These are phyloP conservation scores for Chalcosyrphus nemorum DNA, from an alignment of 2,888 invertebrate species.

Conservation along the genomic window DNA sequence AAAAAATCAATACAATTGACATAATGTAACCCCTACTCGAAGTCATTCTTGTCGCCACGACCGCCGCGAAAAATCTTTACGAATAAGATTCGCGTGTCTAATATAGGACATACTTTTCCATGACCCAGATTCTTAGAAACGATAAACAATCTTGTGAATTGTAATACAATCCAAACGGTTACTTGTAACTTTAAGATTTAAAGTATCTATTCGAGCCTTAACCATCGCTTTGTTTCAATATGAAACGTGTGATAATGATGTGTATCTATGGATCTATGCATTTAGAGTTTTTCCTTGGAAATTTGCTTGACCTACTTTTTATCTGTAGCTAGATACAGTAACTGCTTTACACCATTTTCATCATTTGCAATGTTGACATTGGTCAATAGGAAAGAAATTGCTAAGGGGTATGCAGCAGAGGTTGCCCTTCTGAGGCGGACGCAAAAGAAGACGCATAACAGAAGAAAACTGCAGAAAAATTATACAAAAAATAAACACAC, in stretches of 20 bases:
- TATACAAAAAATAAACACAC: too few relatives aligned
- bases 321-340: neutral
- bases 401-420: neutral
- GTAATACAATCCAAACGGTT: constrained; percentile 25
- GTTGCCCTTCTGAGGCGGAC: neutral
- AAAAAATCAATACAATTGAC: constrained; percentile 9
- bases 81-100: constrained; percentile 17
- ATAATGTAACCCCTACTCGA: neutral
- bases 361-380: constrained; percentile 12
- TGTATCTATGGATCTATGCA: constrained; percentile 14
- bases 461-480: too few relatives aligned
- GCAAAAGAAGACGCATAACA: too few relatives aligned
- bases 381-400: constrained; percentile 4
- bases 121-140: constrained; percentile 34
- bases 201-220: constrained; percentile 22
- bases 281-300: constrained; percentile 15
- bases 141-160: neutral
- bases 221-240: neutral
- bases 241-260: neutral
- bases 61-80: too few relatives aligned
- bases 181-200: constrained; percentile 20
- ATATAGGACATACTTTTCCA: neutral
- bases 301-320: neutral
- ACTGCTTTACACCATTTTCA: neutral
- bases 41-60: neutral